Percentiles rank a stretch among this genome's conserved stretches.
Conservation (phyloP, 2,888 invertebrate species). For the Drosophila anomalipes region DNA sequence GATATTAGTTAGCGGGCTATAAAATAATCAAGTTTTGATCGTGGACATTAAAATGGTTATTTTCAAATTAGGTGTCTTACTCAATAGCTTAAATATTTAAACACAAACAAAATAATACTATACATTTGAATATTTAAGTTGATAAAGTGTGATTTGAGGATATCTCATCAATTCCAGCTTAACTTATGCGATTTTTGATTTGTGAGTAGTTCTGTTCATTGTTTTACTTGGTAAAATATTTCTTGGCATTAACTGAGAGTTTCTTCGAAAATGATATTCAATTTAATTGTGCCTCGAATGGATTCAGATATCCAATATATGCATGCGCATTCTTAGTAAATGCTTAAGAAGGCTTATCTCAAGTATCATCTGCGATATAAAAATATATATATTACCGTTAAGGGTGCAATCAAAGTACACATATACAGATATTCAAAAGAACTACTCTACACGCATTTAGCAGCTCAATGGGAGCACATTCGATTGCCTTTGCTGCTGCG, state of each 20-base stretch:
- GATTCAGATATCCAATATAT: neutral
- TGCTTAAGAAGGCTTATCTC: neutral
- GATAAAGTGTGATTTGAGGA: neutral
- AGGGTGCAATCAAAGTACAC: neutral
- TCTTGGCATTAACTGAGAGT: neutral
- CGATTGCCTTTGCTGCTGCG: constrained; percentile 20
- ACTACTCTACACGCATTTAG: constrained; percentile 13
- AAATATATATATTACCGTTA: neutral
- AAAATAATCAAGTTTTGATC: neutral
- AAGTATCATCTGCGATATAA: constrained; percentile 1
- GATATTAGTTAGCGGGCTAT: neutral
- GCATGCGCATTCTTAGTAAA: neutral
- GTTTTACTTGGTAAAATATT: neutral
- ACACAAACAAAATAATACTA: neutral
- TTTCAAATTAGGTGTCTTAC: neutral
- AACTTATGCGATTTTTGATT: neutral
- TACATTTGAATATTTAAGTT: neutral
- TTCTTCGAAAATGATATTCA: too few species aligned
- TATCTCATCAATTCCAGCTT: neutral
- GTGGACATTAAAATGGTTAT: neutral
- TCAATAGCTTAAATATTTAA: neutral
- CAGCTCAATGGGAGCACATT: constrained; percentile 34
- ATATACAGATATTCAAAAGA: neutral
- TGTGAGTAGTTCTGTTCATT: neutral
- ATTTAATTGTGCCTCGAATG: neutral